phyloP scores from a whole-genome alignment of 2,888 invertebrate genomes.

The Orthonychiurus folsomi region DNA sequence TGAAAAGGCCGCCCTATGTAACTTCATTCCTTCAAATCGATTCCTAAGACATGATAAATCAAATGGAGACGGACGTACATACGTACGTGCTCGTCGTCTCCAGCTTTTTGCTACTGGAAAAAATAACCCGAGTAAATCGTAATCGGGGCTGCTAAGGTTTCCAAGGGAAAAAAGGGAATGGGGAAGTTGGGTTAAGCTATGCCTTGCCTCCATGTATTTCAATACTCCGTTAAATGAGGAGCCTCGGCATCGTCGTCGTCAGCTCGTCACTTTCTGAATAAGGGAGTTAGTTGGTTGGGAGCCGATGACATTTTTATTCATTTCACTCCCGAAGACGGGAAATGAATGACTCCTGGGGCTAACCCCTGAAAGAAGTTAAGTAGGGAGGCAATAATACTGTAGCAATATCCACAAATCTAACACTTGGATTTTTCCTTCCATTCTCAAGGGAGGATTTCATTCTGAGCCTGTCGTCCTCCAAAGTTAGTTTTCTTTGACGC shows the following conservation, averaged over 20 bases:
- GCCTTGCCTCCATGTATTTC: conserved; percentile 17
- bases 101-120: too few species aligned
- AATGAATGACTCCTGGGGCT: background rate
- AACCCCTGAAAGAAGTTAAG: background rate
- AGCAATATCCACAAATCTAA: background rate
- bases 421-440: background rate
- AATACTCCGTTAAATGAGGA: conserved; percentile 34
- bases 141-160: too few species aligned
- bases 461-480: too few species aligned
- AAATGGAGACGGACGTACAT: background rate
- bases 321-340: background rate
- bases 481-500: too few species aligned
- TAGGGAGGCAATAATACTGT: too few species aligned
- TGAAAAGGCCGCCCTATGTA: too few species aligned
- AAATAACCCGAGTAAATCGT: too few species aligned
- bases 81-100: background rate
- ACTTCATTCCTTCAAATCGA: too few species aligned
- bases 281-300: too few species aligned
- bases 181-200: background rate
- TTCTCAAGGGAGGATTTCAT: background rate
- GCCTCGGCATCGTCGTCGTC: background rate
- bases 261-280: background rate
- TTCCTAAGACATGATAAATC: background rate
- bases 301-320: background rate
- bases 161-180: too few species aligned